Evolutionary conservation across 2,888 invertebrate species (phyloP).

Genomic region (Sinelater perroti): DNA sequence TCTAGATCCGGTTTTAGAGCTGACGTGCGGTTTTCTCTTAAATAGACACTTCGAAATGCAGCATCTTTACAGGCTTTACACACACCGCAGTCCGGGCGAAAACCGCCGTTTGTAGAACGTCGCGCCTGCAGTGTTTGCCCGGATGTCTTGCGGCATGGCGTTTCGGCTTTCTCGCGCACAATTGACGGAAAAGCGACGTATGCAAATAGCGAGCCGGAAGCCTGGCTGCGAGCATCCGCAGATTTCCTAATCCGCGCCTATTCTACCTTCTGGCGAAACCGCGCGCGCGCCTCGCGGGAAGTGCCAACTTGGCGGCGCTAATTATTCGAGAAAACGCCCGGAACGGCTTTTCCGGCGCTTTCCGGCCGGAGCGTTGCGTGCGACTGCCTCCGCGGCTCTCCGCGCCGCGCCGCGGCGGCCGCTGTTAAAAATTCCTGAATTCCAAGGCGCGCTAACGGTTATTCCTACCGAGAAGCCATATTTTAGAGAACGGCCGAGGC

Average conservation of each 20-base stretch:
- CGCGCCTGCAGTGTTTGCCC: too few species aligned
- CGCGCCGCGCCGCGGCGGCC: not conserved
- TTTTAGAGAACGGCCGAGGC: constrained; percentile 10
- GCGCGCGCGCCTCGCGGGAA: constrained; percentile 7
- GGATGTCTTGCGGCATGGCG: too few species aligned
- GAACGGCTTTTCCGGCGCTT: constrained; percentile 11
- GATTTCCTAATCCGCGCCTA: not conserved
- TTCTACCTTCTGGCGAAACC: constrained; percentile 4
- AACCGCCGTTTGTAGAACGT: too few species aligned
- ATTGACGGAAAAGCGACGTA: too few species aligned
- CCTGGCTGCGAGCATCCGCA: not conserved
- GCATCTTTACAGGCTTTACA: too few species aligned
- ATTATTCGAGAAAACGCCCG: constrained; percentile 29
- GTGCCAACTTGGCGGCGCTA: constrained; percentile 20
- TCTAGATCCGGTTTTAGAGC: too few species aligned
- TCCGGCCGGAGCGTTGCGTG: constrained; percentile 21
- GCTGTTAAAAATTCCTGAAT: constrained; percentile 14
- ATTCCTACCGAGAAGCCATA: not conserved
- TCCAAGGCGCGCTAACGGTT: not conserved
- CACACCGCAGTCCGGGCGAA: too few species aligned
- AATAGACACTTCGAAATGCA: too few species aligned
- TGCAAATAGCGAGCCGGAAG: too few species aligned
- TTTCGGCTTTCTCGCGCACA: too few species aligned
- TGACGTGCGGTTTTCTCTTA: too few species aligned
- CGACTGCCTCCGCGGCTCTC: constrained; percentile 7